phyloP scores from a whole-genome alignment of 2,113 vertebrate species.

The Megatriorchis doriae region DNA sequence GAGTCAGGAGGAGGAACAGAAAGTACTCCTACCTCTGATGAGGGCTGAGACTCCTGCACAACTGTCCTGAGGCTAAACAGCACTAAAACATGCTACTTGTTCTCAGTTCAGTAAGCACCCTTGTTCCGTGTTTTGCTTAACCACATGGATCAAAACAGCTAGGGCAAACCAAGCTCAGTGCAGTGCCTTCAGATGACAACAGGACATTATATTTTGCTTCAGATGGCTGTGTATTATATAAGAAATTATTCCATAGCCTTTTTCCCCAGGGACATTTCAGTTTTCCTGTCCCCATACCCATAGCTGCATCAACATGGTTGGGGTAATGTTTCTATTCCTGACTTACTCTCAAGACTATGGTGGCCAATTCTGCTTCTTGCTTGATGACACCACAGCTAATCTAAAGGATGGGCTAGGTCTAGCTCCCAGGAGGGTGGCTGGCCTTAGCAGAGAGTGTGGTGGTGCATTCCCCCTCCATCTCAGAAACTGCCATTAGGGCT shows the following conservation, averaged over 20 bases:
- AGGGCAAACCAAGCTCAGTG: neutral
- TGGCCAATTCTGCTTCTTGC: neutral
- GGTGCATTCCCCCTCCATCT: too few relatives aligned
- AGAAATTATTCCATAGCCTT: neutral
- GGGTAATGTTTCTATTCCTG: neutral
- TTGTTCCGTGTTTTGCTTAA: neutral
- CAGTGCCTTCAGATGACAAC: neutral
- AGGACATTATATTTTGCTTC: neutral
- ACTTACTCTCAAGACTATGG: neutral
- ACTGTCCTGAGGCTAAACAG: neutral
- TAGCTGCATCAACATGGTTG: accelerated
- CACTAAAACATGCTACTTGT: accelerated
- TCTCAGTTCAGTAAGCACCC: neutral
- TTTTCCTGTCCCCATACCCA: neutral
- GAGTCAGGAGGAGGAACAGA: neutral
- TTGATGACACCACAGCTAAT: neutral
- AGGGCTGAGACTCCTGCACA: neutral
- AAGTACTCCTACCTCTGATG: neutral
- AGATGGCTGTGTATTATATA: accelerated
- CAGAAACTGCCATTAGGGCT: too few relatives aligned
- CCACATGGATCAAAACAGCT: neutral
- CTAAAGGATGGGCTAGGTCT: too few relatives aligned
- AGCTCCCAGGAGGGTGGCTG: neutral
- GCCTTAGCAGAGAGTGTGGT: neutral
- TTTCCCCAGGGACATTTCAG: neutral